Evolutionary conservation across 37 sponge, comb jelly and placozoan species (phyloP).

Genomic region (Cliona cf. orientalis): DNA sequence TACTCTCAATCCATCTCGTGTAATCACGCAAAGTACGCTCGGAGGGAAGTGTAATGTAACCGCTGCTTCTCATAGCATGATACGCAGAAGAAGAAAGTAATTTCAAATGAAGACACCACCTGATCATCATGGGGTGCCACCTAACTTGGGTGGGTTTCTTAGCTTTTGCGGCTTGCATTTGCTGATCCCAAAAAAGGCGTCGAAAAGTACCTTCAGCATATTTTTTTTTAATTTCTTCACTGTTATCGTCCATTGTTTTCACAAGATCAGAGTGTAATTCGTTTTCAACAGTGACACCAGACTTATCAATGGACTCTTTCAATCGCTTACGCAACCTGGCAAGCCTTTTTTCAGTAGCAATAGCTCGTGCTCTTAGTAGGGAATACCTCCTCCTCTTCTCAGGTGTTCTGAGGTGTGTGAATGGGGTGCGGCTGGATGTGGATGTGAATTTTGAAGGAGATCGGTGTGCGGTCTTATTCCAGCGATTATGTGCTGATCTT

Average conservation of each 20-base stretch:
- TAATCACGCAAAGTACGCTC: conserved; percentile 27
- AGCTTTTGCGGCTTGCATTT: conserved; percentile 20
- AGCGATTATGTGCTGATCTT: conserved; percentile 25
- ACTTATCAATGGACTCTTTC: not conserved
- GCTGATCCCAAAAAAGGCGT: conserved; percentile 47
- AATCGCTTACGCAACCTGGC: conserved; percentile 5
- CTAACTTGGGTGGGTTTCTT: conserved; percentile 31
- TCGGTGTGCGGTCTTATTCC: not conserved
- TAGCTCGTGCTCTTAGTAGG: not conserved
- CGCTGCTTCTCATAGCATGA: conserved; percentile 10
- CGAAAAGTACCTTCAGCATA: conserved; percentile 32
- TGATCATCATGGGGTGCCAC: conserved; percentile 63
- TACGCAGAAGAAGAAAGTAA: conserved; percentile 40
- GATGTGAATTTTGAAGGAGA: conserved; percentile 2
- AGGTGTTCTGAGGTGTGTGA: conserved; percentile 26
- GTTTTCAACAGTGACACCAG: conserved; percentile 24
- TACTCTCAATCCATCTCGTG: not conserved
- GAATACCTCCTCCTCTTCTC: conserved; percentile 13
- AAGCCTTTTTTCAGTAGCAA: conserved; percentile 7
- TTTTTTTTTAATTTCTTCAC: not conserved
- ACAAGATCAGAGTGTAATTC: conserved; percentile 26
- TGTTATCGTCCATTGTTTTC: conserved; percentile 17
- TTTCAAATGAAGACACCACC: conserved; percentile 50
- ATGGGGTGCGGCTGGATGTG: no score
- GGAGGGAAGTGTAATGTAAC: conserved; percentile 24